Base-by-base conservation (phyloP, 2,888 invertebrate genomes). In the Cynaeus angustus region DNA sequence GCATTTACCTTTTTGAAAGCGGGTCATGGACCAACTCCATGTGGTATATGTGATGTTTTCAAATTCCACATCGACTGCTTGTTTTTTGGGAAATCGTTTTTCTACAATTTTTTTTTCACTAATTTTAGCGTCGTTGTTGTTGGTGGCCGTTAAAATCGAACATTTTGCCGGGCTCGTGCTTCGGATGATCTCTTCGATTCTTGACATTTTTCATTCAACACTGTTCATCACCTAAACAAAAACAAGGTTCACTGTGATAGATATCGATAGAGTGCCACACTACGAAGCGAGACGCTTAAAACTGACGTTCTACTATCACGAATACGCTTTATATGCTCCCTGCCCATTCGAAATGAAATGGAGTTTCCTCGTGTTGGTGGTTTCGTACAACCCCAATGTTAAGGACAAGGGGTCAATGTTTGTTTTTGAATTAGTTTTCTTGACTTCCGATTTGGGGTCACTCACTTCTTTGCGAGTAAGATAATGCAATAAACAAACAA, bases 31-130 rank as follows among this genome's bases (percentile, higher is more conserved):
- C 81, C 81, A 82, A 16, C 86, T 86, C 72, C 87, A 88, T 30
- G 93, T 87, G 3, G 87, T 84, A 79, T 91, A 94, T 0, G 88
- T 88, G 30, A 94, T 87, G 78, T 93, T 87, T 66, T 87, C 87
- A 80, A 94, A 94, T 72, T 90, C 88, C 64, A 94, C 83, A 74
- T 92, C 88, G 66, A 94, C 87, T 8, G 90, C 89, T 45, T 89
- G 88, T 73, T 92, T 88, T 74, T 83, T 85, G 10, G 88, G 87
- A 89, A 89, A 16, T 83, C 82, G 61, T 86, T 84, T 85, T 67
- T 84, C 84, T 66, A 82, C 55, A 61, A 33, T 4, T 6, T 1
- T 4, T 7, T 1, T 7, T 72, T 69, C 10, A 69, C 26, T 7
- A 1, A 14, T 53, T n/a, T 70, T 76, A 9, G 79, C 79, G 37